phyloP scores from a whole-genome alignment of 2,113 vertebrate species.

The Cheilinus undulatus region DNA sequence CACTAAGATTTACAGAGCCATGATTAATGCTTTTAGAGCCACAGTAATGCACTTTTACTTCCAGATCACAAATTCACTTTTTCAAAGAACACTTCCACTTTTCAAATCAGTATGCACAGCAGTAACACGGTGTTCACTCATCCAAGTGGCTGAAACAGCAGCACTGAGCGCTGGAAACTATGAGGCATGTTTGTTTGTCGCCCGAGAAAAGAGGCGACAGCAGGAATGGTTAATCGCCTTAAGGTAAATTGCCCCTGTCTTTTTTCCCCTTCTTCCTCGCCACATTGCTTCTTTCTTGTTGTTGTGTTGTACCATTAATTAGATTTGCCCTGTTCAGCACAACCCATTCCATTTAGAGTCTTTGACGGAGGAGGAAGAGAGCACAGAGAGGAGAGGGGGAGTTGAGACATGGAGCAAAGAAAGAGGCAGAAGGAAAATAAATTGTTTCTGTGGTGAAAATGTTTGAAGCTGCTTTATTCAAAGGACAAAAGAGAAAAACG shows the following conservation, averaged over 20 bases:
- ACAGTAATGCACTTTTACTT: conserved; percentile 5
- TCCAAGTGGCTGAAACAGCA: conserved; percentile 48
- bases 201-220: conserved; percentile 52
- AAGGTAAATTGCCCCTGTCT: conserved; percentile 62
- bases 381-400: conserved; percentile 16
- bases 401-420: conserved; percentile 11
- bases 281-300: conserved; percentile 69
- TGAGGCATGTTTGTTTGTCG: conserved; percentile 59
- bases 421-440: conserved; percentile 15
- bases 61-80: conserved; percentile 14
- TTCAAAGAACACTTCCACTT: conserved; percentile 28
- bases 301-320: conserved; percentile 79
- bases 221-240: conserved; percentile 65
- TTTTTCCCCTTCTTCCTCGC: conserved; percentile 30
- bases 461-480: conserved; percentile 42
- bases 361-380: conserved; percentile 50
- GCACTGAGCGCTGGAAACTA: conserved; percentile 48
- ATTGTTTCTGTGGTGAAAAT: conserved; percentile 35
- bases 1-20: neutral
- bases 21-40: conserved; percentile 17
- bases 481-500: conserved; percentile 25
- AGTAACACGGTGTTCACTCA: conserved; percentile 43
- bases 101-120: conserved; percentile 24
- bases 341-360: conserved; percentile 71
- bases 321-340: conserved; percentile 73